Conservation (phyloP, 1,140 invertebrate genomes). For the Asbolus verrucosus region DNA sequence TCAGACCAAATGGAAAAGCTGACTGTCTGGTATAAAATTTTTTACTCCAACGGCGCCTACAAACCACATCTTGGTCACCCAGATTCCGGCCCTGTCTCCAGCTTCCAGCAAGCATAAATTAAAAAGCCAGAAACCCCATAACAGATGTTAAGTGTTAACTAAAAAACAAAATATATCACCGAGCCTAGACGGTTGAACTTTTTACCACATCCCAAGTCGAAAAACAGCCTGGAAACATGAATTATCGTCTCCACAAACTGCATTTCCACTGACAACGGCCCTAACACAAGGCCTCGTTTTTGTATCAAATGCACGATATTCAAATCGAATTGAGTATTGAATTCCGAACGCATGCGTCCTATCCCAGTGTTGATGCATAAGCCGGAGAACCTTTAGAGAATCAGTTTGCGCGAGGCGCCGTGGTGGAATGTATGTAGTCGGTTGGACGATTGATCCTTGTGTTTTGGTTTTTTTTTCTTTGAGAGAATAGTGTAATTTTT, state of each 20-base stretch:
- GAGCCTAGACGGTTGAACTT: too few species aligned
- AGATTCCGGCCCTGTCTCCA: too few species aligned
- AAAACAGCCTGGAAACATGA: too few species aligned
- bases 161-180: not conserved
- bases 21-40: too few species aligned
- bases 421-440: constrained; percentile 6
- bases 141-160: not conserved
- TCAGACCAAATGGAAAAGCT: too few species aligned
- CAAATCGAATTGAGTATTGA: constrained; percentile 30
- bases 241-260: too few species aligned
- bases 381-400: constrained; percentile 12
- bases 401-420: constrained; percentile 29
- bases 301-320: constrained; percentile 16
- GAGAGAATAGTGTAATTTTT: constrained; percentile 16
- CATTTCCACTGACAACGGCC: too few species aligned
- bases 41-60: too few species aligned
- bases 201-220: too few species aligned
- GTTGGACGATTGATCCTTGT: constrained; percentile 24
- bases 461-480: constrained; percentile 33
- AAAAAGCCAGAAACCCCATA: not conserved
- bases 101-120: not conserved
- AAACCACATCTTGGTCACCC: too few species aligned
- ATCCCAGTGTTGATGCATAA: constrained; percentile 2
- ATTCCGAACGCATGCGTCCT: constrained; percentile 26
- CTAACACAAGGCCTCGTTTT: not conserved